Evolutionary conservation across 2,113 vertebrate species (phyloP).

Genomic region (Phoxinus phoxinus): DNA sequence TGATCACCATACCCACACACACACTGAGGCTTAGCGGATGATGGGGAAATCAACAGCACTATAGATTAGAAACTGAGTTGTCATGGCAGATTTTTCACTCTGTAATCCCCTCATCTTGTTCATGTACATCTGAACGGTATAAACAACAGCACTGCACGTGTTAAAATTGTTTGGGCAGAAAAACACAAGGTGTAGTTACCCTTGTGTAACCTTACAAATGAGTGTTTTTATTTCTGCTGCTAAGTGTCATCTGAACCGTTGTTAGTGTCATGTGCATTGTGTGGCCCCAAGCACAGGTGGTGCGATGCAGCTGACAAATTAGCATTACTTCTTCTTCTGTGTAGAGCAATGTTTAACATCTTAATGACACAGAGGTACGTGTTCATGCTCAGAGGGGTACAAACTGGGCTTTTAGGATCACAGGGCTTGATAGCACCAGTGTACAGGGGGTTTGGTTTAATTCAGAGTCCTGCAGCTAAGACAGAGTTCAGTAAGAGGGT

Average conservation of each 20-base stretch:
- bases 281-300: conserved; percentile 1
- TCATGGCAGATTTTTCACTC: conserved; percentile 13
- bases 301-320: conserved; percentile 3
- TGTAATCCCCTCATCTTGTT: neutral
- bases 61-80: conserved; percentile 20
- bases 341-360: conserved; percentile 9
- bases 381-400: neutral
- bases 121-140: neutral
- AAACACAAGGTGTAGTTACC: neutral
- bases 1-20: conserved; percentile 30
- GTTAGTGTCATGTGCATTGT: conserved; percentile 23
- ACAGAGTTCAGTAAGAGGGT: conserved; percentile 68
- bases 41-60: conserved; percentile 41
- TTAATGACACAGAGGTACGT: neutral
- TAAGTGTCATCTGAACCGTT: neutral
- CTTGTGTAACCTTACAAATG: conserved; percentile 4
- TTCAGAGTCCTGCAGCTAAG: conserved; percentile 64
- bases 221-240: neutral
- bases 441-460: conserved; percentile 63
- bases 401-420: neutral
- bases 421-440: neutral
- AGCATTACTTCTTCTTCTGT: conserved; percentile 2
- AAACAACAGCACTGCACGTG: neutral
- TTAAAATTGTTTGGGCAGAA: neutral
- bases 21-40: conserved; percentile 32